Evolutionary conservation across 2,888 invertebrate species (phyloP), one percentile per base, ranked within the genome.

Genomic region (Ennomos fuscantarius): DNA sequence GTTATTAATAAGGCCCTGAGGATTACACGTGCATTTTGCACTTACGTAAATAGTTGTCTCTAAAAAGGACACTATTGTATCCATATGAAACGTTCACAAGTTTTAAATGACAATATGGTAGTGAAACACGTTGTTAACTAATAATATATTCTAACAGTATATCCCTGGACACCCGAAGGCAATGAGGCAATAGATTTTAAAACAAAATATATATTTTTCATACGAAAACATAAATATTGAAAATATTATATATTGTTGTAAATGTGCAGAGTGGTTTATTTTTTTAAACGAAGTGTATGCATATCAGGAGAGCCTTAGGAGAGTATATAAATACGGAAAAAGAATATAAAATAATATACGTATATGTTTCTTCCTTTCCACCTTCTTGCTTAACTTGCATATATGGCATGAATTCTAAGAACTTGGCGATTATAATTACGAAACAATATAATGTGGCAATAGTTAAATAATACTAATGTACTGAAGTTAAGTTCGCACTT

Each of bases 291-390:
- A 73, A 73, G 78, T 78, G 86, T 85, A 81, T 86, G 83, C 92
- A 92, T 92, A 91, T 92, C 92, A 90, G 70, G 79, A 64, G 76
- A 83, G 92, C 90, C 89, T 91, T 92, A 87, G 80, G 68, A 76
- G 72, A 69, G 24, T 78, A 75, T 54, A 68, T 62, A 73, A 33
- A 36, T 66, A 69, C 69, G 64, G 69, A 59, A 60, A 58, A 57
- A 50, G 50, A 56, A 56, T 63, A 57, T 60, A 35, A 13, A 53
- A 53, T 44, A 24, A 24, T 52, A 59, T 59, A 46, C 48, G 34
- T 49, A 60, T 51, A 35, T 62, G 55, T 57, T 46, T 48, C 60
- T 60, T 50, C 37, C 37, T 48, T 60, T 53, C 33, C 24, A 45
- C 45, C 57, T 55, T 52, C 36, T 39, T 37, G 11, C 24, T 46